Conservation (phyloP, 2,113 vertebrate species). For the Xiphorhynchus elegans region DNA sequence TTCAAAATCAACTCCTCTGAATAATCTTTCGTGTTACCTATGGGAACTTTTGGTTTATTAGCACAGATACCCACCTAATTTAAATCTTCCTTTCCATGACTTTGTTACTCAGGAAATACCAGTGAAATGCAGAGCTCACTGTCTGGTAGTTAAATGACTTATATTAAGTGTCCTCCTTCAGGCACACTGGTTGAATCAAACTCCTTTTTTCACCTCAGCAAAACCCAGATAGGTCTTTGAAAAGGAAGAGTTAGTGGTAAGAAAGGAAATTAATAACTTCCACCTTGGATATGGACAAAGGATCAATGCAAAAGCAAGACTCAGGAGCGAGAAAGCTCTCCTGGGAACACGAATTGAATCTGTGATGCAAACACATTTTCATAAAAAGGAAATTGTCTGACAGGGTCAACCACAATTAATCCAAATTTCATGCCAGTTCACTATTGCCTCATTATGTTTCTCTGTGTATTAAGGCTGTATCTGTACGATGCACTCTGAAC, state of each 20-base stretch:
- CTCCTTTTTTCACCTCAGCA: not conserved
- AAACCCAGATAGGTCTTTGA: not conserved
- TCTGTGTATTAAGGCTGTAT: not conserved
- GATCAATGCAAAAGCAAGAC: not conserved
- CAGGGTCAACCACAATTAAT: not conserved
- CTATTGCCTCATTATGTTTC: not conserved
- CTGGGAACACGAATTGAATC: not conserved
- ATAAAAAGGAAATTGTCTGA: not conserved
- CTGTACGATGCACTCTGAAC: slow-evolving; percentile 9
- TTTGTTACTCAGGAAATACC: not conserved
- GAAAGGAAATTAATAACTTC: slow-evolving; percentile 18
- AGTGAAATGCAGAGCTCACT: not conserved
- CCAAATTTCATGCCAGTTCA: not conserved
- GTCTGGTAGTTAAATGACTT: not conserved
- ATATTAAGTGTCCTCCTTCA: not conserved
- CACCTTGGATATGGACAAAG: not conserved
- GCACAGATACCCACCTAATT: not conserved
- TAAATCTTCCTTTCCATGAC: not conserved
- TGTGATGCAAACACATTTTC: not conserved
- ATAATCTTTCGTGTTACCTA: not conserved
- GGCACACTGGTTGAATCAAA: not conserved
- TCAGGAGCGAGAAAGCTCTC: not conserved
- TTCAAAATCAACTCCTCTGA: not conserved
- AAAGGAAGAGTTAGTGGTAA: not conserved
- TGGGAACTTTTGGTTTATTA: not conserved